These are phyloP conservation scores for Orthonevra nobilis DNA, from an alignment of 2,888 invertebrate species.

Conservation along the genomic window DNA sequence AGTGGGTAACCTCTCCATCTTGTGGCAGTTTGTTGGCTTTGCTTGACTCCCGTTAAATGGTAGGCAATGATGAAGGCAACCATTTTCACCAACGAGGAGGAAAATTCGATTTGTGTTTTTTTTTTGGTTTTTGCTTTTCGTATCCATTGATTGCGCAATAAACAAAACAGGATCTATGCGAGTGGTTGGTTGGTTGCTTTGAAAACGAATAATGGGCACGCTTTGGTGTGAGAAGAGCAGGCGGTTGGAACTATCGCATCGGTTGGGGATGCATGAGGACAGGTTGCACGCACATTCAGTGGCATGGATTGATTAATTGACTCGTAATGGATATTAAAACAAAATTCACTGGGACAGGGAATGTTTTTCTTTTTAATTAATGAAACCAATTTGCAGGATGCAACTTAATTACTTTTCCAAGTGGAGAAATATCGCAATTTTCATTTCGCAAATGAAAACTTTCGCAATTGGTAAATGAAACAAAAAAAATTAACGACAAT, in stretches of 20 bases:
- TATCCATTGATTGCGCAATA: slow-evolving; percentile 52
- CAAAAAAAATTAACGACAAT: too few relatives aligned
- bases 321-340: slow-evolving; percentile 51
- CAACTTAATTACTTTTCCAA: too few relatives aligned
- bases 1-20: slow-evolving; percentile 10
- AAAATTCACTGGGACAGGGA: neutral
- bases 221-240: slow-evolving; percentile 2
- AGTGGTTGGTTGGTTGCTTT: slow-evolving; percentile 42
- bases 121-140: slow-evolving; percentile 1
- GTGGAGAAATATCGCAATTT: too few relatives aligned
- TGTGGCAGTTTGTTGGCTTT: slow-evolving; percentile 39
- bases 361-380: slow-evolving; percentile 11
- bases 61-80: slow-evolving; percentile 37
- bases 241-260: neutral
- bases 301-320: slow-evolving; percentile 52
- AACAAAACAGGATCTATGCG: slow-evolving; percentile 58
- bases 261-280: slow-evolving; percentile 24
- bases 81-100: slow-evolving; percentile 27
- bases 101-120: slow-evolving; percentile 49
- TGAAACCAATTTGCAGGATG: slow-evolving; percentile 4
- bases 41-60: slow-evolving; percentile 57
- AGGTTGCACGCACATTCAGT: slow-evolving; percentile 42
- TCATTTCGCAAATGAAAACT: too few relatives aligned
- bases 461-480: too few relatives aligned
- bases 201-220: slow-evolving; percentile 8